Base-by-base conservation (phyloP, 2,113 vertebrate genomes). In the Solea solea region DNA sequence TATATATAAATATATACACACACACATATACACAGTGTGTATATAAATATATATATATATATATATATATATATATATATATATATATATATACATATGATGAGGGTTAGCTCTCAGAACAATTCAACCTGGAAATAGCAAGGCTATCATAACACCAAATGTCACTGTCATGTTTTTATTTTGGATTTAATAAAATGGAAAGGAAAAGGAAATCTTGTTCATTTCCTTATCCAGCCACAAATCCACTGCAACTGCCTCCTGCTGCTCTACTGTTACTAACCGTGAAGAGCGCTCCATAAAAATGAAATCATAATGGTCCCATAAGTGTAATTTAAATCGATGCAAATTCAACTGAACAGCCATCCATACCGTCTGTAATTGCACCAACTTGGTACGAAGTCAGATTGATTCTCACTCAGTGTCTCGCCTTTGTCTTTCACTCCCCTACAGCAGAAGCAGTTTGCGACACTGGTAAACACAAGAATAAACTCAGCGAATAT, bases 181-280 rank as follows among this genome's bases (percentile, higher is more conserved):
- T 74, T 45, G 54, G 68, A 69, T 42, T 76, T 60, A 62, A 52
- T 50, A 81, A 21, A 13, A 10, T 46, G 34, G 34, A 34, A 34
- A 34, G 34, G 34, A 34, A 21, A 21, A 34, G 34, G 34, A 62
- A 58, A 74, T 82, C 68, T 77, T 42, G 50, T 69, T 83, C 48
- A 59, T 88, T 83, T 79, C 78, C 81, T 72, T 8, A 55, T 83
- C 64, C 77, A 57, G 42, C 74, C 72, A 64, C 46, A 27, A 57
- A 62, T 21, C 55, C 39, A 28, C 39, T 3, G 56, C 34, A 16
- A 11, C 74, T 48, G 51, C 51, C 50, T 72, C 74, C 3, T 62
- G 46, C 41, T 2, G 65, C 28, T 46, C 7, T 42, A 9, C 39
- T 34, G 34, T 34, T 34, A 34, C 34, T 34, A 34, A 34, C 34